Evolutionary conservation across 2,888 invertebrate species (phyloP), one percentile per base, ranked within the genome.

Genomic region (Phymatocera aterrima): DNA sequence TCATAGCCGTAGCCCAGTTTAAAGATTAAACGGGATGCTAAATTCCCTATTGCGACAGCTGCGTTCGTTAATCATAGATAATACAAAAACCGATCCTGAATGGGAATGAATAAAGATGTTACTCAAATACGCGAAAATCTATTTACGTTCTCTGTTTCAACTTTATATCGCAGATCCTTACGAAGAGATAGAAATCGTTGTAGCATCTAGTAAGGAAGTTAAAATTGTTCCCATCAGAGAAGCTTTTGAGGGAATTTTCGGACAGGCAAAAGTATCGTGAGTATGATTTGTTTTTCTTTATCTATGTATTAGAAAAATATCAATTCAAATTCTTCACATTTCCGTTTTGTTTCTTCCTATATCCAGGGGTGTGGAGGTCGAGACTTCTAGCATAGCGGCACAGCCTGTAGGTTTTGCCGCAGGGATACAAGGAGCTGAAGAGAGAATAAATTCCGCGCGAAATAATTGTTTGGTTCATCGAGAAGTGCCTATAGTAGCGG

Each of bases 391-490:
- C 65, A 93, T 95, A 64, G 96, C 96, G 1, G 92, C 92, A 0
- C 96, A 96, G 88, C 95, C 96, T 0, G 94, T 97, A 0, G 96
- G 97, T 6, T 96, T 95, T 89, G 94, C 94, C 21, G 93, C 95
- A 4, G 97, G 95, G 10, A 91, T 95, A 81, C 94, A 94, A 81
- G 93, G 94, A 65, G 96, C 96, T 0, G 95, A 95, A 86, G 95
- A 95, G 84, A 92, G 95, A 81, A 94, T 96, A 80, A 93, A 94
- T 72, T 90, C 91, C 77, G 91, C 94, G 28, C 92, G 95, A 80
- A 92, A 93, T 74, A 92, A 92, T 81, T 90, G 93, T 0, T 91
- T 92, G 46, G 88, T 95, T 10, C 92, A 92, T 43, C 93, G 93
- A 79, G 93, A 94, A 80, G 92, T 94, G 78, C 94, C 96, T 0